Base-by-base conservation (phyloP, 2,113 vertebrate species). In the Oryzias javanicus region DNA sequence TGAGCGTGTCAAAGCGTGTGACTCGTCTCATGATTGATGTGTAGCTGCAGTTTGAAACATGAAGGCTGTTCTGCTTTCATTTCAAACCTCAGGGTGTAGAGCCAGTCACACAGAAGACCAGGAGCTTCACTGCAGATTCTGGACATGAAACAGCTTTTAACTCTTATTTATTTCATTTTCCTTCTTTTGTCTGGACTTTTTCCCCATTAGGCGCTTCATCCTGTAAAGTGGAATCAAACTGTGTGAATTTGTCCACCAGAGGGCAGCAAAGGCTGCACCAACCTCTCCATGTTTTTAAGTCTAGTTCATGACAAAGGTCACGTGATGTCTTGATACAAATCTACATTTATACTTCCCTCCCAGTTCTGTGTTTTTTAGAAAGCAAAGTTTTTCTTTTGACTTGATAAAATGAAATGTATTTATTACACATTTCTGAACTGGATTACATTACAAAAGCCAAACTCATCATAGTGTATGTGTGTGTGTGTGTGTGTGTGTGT, bases 261-360 rank as follows among this genome's bases (percentile, higher is more conserved):
- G 76, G 86, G 24, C 88, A 90, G 85, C 76, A 91, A 19, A 81
- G 41, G 24, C 74, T 24, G 22, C 22, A 18, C 20, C 47, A 69
- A 27, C 40, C 35, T 25, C 29, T 41, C 14, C 48, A 52, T 49
- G 25, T 14, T 44, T 2, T 44, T n/a, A n/a, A n/a, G n/a, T n/a
- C n/a, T n/a, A n/a, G 42, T 44, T 44, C 42, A 14, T 17, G 66
- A 57, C 61, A 15, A 46, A 64, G 46, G 48, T 74, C 46, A 59
- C 60, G 46, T 53, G 29, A 19, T 40, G 18, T 42, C 55, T 35
- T 8, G 8, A 35, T 12, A 2, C 8, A 12, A 35, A 12, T 35
- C 4, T 6, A 27, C 25, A 27, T 4, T 27, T 27, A n/a, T n/a
- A n/a, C n/a, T n/a, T n/a, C n/a, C n/a, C 22, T 22, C 22, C 22